phyloP scores from a whole-genome alignment of 2,888 invertebrate species.

The Eustalomyia histrio region DNA sequence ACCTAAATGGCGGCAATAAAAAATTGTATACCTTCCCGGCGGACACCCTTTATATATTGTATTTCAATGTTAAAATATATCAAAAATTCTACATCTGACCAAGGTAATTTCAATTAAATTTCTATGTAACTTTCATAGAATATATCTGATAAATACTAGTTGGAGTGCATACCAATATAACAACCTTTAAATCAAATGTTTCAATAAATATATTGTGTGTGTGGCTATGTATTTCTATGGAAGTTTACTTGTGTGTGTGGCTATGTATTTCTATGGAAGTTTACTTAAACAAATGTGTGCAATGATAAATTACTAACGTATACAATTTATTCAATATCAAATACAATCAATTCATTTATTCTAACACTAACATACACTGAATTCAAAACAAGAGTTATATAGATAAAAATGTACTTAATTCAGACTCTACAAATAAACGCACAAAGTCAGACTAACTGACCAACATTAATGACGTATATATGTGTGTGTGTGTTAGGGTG shows the following conservation, averaged over 20 bases:
- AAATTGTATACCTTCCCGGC: no score
- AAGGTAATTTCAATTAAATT: constrained; percentile 26
- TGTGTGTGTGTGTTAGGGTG: not conserved
- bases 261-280: not conserved
- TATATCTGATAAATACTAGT: not conserved
- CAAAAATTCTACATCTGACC: constrained; percentile 28
- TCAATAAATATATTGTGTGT: not conserved
- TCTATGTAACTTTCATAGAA: constrained; percentile 10
- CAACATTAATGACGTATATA: not conserved
- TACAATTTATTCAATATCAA: constrained; percentile 55
- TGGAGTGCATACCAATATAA: not conserved
- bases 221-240: not conserved
- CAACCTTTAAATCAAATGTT: constrained; percentile 3
- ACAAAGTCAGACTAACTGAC: not conserved
- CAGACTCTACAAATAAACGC: not conserved
- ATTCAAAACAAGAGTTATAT: not conserved
- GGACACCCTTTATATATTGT: no score
- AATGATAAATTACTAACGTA: constrained; percentile 58
- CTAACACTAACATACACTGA: constrained; percentile 6
- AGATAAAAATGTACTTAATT: constrained; percentile 44
- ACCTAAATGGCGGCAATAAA: no score
- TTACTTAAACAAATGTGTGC: constrained; percentile 45
- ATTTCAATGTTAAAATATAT: not conserved
- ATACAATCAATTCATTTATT: constrained; percentile 35
- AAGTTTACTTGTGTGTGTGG: no score